phyloP scores from a whole-genome alignment of 2,797 vertebrate species.

The Cottoperca gobio region DNA sequence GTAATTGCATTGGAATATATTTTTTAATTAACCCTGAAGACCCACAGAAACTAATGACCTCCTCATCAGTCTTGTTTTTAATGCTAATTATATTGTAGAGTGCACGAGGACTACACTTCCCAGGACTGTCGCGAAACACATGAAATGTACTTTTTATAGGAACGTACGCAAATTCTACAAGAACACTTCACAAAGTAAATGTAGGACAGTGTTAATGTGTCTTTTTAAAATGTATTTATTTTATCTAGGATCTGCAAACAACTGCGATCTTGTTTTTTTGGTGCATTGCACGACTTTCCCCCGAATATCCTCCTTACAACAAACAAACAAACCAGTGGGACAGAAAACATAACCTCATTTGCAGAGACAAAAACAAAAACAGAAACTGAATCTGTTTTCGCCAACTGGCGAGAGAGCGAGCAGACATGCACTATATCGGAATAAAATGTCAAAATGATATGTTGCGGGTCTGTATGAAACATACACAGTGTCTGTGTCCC shows the following conservation, averaged over 20 bases:
- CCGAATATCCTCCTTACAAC: not conserved
- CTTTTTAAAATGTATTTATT: too few species aligned
- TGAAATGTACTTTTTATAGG: too few species aligned
- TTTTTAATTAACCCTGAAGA: too few species aligned
- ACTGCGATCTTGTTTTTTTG: not conserved
- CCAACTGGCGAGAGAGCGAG: too few species aligned
- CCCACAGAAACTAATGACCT: not conserved
- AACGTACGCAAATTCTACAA: too few species aligned
- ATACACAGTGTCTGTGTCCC: not conserved
- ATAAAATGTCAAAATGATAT: not conserved
- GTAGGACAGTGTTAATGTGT: too few species aligned
- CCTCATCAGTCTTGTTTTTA: too few species aligned
- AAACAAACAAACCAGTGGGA: not conserved
- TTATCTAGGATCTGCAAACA: not conserved
- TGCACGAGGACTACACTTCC: not conserved
- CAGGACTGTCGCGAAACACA: not conserved
- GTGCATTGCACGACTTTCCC: not conserved
- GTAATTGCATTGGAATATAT: too few species aligned
- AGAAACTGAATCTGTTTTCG: slow-evolving; percentile 9
- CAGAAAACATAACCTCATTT: slow-evolving; percentile 1
- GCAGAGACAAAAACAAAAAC: not conserved
- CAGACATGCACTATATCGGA: not conserved
- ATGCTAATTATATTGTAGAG: too few species aligned
- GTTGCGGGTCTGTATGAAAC: not conserved
- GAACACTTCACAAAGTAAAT: too few species aligned